Evolutionary conservation across 2,113 vertebrate genomes (phyloP).

Genomic region (Steatornis caripensis): DNA sequence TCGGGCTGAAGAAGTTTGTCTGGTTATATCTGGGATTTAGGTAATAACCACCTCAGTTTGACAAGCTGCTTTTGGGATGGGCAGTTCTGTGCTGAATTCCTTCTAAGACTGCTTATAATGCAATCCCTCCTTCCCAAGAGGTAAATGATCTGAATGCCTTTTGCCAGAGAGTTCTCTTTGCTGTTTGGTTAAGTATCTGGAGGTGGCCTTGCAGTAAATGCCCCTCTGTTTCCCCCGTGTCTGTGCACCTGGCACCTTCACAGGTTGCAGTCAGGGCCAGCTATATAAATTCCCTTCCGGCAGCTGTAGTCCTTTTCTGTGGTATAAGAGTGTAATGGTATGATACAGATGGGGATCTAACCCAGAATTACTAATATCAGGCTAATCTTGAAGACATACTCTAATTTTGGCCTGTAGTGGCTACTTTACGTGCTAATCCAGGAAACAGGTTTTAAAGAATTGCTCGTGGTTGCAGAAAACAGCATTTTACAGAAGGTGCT

Average conservation of each 20-base stretch:
- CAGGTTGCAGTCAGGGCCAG: neutral
- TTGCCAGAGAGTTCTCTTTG: neutral
- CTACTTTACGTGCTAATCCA: neutral
- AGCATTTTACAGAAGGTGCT: neutral
- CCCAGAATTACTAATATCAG: neutral
- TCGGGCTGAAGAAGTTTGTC: neutral
- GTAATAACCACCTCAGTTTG: neutral
- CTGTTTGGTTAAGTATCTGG: neutral
- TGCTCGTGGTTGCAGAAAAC: neutral
- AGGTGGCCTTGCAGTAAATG: neutral
- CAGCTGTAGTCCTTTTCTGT: neutral
- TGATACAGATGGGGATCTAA: neutral
- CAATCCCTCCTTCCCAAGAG: neutral
- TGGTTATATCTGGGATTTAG: neutral
- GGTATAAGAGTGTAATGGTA: accelerated
- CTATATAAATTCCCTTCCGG: neutral
- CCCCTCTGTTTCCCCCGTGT: neutral
- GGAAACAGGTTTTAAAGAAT: neutral
- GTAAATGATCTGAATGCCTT: neutral
- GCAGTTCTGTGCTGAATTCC: neutral
- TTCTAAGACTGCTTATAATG: neutral
- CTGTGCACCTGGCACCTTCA: neutral
- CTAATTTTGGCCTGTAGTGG: neutral
- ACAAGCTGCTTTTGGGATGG: neutral
- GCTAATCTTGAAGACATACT: too few relatives aligned